These are phyloP conservation scores for Colius striatus DNA, from an alignment of 2,113 vertebrate genomes.

Conservation along the genomic window DNA sequence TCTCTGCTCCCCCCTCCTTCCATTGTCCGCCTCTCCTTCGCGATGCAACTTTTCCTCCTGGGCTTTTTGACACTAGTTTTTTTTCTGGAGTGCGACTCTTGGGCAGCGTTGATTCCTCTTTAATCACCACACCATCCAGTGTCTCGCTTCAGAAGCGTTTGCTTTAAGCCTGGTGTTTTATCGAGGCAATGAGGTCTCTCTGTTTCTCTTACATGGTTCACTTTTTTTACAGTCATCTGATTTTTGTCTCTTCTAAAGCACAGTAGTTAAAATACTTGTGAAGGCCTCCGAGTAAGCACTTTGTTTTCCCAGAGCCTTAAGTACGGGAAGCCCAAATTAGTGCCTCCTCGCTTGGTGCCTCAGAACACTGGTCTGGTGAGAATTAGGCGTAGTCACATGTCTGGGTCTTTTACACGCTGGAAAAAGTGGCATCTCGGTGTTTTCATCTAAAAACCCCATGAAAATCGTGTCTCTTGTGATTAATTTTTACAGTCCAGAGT, in stretches of 20 bases:
- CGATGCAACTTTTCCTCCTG: background rate
- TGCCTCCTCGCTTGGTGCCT: background rate
- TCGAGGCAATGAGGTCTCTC: background rate
- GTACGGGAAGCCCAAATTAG: background rate
- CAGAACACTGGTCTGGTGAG: background rate
- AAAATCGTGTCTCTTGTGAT: background rate
- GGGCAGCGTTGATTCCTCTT: background rate
- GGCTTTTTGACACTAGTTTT: background rate
- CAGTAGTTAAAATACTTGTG: background rate
- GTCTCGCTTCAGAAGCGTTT: background rate
- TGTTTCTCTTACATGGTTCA: accelerated
- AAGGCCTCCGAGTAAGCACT: background rate
- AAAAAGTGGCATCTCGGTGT: background rate
- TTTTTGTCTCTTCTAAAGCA: background rate
- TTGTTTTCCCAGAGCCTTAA: background rate
- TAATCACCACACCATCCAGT: background rate
- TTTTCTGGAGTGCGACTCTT: background rate
- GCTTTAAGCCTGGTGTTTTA: background rate
- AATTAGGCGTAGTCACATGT: background rate
- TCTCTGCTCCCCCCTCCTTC: background rate
- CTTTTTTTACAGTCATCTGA: background rate
- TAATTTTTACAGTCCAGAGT: background rate
- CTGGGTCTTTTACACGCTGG: background rate
- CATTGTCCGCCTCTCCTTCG: background rate
- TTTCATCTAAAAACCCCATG: background rate